phyloP scores from a whole-genome alignment of 1,140 invertebrate species.

The Spodoptera frugiperda region DNA sequence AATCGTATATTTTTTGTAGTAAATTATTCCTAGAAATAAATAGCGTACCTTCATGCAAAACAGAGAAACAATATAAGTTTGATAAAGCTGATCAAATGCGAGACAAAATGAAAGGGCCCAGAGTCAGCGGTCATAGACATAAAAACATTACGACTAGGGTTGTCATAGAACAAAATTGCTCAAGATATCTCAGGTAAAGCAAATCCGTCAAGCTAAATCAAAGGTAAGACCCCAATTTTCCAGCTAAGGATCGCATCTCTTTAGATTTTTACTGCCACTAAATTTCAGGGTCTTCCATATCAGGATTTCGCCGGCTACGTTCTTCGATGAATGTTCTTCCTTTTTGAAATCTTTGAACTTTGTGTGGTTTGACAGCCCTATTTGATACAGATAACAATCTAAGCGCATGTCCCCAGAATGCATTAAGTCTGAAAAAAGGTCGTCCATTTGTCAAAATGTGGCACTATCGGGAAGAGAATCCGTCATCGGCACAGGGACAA shows the following conservation, averaged over 20 bases:
- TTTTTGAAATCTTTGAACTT: slow-evolving; percentile 12
- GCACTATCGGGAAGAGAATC: slow-evolving; percentile 76
- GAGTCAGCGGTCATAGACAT: slow-evolving; percentile 36
- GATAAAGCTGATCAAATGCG: slow-evolving; percentile 33
- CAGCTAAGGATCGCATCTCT: not conserved
- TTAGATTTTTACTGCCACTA: slow-evolving; percentile 20
- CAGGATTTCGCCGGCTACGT: not conserved
- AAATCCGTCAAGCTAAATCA: slow-evolving; percentile 19
- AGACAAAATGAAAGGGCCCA: not conserved
- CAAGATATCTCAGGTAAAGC: slow-evolving; percentile 20
- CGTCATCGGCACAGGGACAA: slow-evolving; percentile 76
- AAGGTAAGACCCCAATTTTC: slow-evolving; percentile 24
- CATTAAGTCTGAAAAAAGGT: slow-evolving; percentile 74
- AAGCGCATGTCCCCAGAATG: slow-evolving; percentile 62
- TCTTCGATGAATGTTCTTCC: not conserved
- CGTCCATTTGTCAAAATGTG: slow-evolving; percentile 81
- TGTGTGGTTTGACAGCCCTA: slow-evolving; percentile 32
- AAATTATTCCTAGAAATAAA: not conserved
- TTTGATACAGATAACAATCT: slow-evolving; percentile 65
- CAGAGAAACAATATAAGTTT: not conserved
- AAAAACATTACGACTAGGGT: slow-evolving; percentile 39
- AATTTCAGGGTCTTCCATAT: not conserved
- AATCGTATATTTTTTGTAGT: no score
- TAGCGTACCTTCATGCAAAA: slow-evolving; percentile 1
- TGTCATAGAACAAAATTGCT: slow-evolving; percentile 29